Base-by-base conservation (phyloP, 2,888 invertebrate species). In the Rosalia funebris region DNA sequence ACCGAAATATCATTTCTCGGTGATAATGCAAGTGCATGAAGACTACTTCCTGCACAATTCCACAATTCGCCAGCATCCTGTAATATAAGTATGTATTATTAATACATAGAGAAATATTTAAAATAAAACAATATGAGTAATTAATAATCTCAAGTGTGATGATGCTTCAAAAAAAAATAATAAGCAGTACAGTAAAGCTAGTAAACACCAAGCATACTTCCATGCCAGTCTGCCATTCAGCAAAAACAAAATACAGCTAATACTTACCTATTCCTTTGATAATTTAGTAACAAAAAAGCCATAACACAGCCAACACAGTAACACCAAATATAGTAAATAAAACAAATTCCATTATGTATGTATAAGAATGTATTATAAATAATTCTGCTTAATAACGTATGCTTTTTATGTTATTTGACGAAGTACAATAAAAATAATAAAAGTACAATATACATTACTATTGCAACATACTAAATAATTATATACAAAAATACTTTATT, bases 21-120 rank as follows among this genome's bases (percentile, higher is more conserved):
- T 31, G 84, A 84, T 60, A 85, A 76, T 31, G 85, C 84, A 34
- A 86, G 75, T 11, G 85, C 84, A 72, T 85, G 84, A 55, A 85
- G 77, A 65, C 80, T 83, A 73, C 83, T 84, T 31, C 71, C 73
- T 54, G 80, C 82, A 73, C 82, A 83, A 72, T 80, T 84, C 85
- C 85, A 85, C 58, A 80, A 76, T 64, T 81, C 82, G 17, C 78
- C 79, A 50, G 76, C 74, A 74, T 86, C 86, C 86, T 86, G 76
- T 62, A 79, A 71, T 16, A 37, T 54, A 34, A 44, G 57, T 20
- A 34, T 12, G 10, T 10, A 5, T 37, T 25, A 25, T 25, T 25
- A 25, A 25, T 25, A n/a, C 10, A n/a, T 5, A 34, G 2, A 34
- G 3, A 34, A n/a, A 34, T 34, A 34, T 34, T 34, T n/a, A n/a